Percentiles rank a stretch among this genome's conserved stretches.
Evolutionary conservation across 1,140 invertebrate genomes (phyloP).

Genomic region (Aphaenogaster ashmeadi): DNA sequence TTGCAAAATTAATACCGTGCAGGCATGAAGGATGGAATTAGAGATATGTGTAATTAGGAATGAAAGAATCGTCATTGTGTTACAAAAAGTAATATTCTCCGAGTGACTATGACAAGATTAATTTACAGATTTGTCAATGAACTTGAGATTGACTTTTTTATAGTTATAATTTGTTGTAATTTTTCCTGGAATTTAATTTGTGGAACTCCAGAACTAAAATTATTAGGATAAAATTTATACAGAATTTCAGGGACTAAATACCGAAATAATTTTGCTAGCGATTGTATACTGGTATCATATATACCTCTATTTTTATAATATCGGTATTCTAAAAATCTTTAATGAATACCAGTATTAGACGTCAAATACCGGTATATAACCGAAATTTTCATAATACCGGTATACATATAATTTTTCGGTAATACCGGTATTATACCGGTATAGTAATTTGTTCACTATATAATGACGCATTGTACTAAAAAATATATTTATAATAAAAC

Average conservation of each 20-base stretch:
- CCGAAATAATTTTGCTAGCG: too few relatives aligned
- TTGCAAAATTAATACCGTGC: background rate
- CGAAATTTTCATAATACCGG: too few relatives aligned
- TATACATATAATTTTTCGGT: too few relatives aligned
- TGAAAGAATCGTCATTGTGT: background rate
- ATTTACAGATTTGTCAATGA: background rate
- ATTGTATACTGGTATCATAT: too few relatives aligned
- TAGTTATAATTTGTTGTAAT: background rate
- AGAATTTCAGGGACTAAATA: background rate
- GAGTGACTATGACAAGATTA: background rate
- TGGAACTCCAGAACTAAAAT: background rate
- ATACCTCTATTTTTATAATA: too few relatives aligned
- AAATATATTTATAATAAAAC: too few relatives aligned
- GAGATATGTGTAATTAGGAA: background rate
- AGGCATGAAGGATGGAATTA: background rate
- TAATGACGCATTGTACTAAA: too few relatives aligned
- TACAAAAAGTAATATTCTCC: background rate
- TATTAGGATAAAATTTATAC: background rate
- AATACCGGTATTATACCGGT: too few relatives aligned
- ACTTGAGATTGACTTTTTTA: background rate
- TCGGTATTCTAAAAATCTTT: too few relatives aligned
- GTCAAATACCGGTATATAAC: too few relatives aligned
- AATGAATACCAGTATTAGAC: too few relatives aligned
- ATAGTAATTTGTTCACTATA: too few relatives aligned
- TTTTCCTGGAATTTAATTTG: constrained; percentile 16